Evolutionary conservation across 2,888 invertebrate species (phyloP), one percentile per base, ranked within the genome.

Genomic region (Pachymerium ferrugineum): DNA sequence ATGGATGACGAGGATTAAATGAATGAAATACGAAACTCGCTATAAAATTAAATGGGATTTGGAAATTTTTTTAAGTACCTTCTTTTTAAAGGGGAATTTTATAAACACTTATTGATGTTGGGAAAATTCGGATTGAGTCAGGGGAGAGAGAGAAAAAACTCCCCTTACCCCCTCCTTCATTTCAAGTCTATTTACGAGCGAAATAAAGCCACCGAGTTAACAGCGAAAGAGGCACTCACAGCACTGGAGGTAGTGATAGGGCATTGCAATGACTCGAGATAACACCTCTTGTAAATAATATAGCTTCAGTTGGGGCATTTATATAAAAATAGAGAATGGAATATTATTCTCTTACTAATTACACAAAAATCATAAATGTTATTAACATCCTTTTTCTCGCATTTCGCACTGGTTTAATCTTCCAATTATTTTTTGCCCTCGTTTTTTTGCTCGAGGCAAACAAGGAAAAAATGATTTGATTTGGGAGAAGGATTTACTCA

Each of bases 381-480:
- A 62, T 62, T 62, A 62, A 25, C 62, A 62, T 28, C 8, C 28
- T 62, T 62, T 38, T 54, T 62, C 28, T 28, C 5, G 14, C 14
- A 12, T 62, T 62, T 62, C 28, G 62, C 62, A 62, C 62, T 62
- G 28, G 62, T 62, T 62, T 62, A 62, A 62, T 62, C 62, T 62
- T 62, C 5, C 62, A 62, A 62, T 62, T 62, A 62, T 54, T 54
- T 54, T 54, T 54, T 54, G 54, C 54, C n/a, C 28, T 62, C 25
- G 1, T 28, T 1, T 19, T 10, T 3, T 25, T 25, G 14, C n/a
- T 28, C 62, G 12, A 10, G 62, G 1, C 10, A 12, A 62, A 22
- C 12, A 28, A 22, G 25, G 8, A 28, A 62, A 62, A 62, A 62
- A 22, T 28, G 62, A 62, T 62, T 62, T 62, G 25, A 62, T 62